Conservation (phyloP, 1,140 invertebrate genomes). For the Aphidius ervi region DNA sequence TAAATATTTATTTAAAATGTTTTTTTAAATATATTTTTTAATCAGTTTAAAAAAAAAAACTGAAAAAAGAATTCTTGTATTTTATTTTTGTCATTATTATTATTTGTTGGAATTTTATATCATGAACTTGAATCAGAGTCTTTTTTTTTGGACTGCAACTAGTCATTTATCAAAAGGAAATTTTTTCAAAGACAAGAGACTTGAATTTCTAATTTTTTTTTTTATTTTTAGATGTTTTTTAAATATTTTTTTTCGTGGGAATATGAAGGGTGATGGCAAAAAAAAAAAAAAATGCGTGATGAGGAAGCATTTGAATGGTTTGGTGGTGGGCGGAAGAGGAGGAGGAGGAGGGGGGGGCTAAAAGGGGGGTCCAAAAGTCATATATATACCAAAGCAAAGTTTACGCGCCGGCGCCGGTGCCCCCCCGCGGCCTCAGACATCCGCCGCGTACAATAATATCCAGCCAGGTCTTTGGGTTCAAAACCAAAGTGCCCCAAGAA, state of each 20-base stretch:
- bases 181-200: constrained; percentile 49
- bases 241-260: constrained; percentile 32
- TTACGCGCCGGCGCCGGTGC: constrained; percentile 54
- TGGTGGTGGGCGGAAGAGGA: constrained; percentile 15
- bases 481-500: constrained; percentile 13
- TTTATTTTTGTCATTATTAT: neutral
- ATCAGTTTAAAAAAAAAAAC: neutral
- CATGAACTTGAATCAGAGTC: too few species aligned
- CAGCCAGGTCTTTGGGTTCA: constrained; percentile 24
- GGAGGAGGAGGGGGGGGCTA: constrained; percentile 19
- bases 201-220: constrained; percentile 3
- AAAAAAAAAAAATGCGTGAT: constrained; percentile 20
- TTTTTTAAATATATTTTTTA: neutral
- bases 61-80: neutral
- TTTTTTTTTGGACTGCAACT: constrained; percentile 4
- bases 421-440: constrained; percentile 54
- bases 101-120: neutral
- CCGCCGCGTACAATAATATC: constrained; percentile 49
- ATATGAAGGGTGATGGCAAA: constrained; percentile 30
- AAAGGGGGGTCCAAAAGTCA: too few species aligned
- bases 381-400: constrained; percentile 48
- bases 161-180: constrained; percentile 42
- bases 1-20: neutral
- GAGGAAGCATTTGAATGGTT: constrained; percentile 2
- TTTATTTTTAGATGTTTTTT: constrained; percentile 34